Base-by-base conservation (phyloP, 2,888 invertebrate genomes). In the Stenodema calcarata region DNA sequence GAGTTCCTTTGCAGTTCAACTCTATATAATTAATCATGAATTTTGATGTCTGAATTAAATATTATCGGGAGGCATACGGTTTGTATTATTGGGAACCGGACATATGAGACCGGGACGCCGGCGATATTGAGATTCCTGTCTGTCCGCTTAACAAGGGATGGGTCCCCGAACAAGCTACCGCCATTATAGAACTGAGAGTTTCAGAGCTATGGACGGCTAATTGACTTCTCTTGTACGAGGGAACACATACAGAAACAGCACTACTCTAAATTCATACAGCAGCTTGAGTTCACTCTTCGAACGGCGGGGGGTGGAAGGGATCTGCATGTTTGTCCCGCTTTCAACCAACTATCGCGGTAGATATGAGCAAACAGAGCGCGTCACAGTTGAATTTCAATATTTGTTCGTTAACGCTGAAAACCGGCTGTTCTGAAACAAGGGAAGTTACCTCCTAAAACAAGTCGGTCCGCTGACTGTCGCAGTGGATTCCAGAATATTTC, bases 151-250 rank as follows among this genome's bases (percentile, higher is more conserved):
- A 76, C 76, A 41, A 23, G 41, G 76, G 76, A 76, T 35, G 70
- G 35, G 70, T n/a, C n/a, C 42, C 41, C 76, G 76, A 42, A 76
- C 76, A 76, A 76, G 76, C 23, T 76, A n/a, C 76, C 18, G 18
- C 76, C 76, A 76, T 76, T 76, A 76, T 42, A 76, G 41, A 42
- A 35, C 76, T 12, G 35, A 75, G 76, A 41, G 76, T 76, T 76
- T 28, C 70, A 28, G 70, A 70, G 70, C 30, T 70, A 81, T 30
- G 73, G 83, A 73, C 42, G 50, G 42, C 73, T 83, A 83, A 83
- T 83, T 70, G 83, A 83, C 83, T 83, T 83, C 83, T 83, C 83
- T 70, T 83, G 83, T 83, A 83, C 70, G 11, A 47, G 47, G 16
- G 76, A 35, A 47, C 47, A 70, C 23, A 70, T 50, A 69, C 41